Evolutionary conservation across 2,113 vertebrate species (phyloP).

Genomic region (Crocuta crocuta): DNA sequence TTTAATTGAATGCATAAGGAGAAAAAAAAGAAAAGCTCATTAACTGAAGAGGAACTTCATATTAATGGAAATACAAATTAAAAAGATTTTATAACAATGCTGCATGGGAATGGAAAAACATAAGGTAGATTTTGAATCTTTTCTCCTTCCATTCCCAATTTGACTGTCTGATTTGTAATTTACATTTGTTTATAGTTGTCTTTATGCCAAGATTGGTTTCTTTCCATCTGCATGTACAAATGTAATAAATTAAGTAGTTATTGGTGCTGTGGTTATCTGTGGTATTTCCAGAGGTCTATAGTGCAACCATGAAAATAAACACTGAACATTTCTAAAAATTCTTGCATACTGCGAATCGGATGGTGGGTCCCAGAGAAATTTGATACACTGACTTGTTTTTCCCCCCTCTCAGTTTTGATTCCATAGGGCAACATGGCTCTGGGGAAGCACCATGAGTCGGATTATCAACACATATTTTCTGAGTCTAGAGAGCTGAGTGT

Average conservation of each 20-base stretch:
- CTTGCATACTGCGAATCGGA: slow-evolving; percentile 55
- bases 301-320: slow-evolving; percentile 68
- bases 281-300: slow-evolving; percentile 79
- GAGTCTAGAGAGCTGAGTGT: neutral
- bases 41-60: neutral
- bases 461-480: slow-evolving; percentile 45
- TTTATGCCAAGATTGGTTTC: slow-evolving; percentile 52
- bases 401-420: neutral
- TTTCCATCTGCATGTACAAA: slow-evolving; percentile 59
- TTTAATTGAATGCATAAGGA: neutral
- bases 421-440: neutral
- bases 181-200: slow-evolving; percentile 56
- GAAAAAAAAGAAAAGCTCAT: slow-evolving; percentile 10
- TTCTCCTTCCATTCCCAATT: slow-evolving; percentile 46
- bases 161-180: slow-evolving; percentile 48
- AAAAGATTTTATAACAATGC: slow-evolving; percentile 38
- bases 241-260: slow-evolving; percentile 70
- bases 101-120: neutral
- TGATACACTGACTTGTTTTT: neutral
- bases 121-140: neutral
- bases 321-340: slow-evolving; percentile 71
- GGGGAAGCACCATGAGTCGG: neutral
- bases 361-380: slow-evolving; percentile 33
- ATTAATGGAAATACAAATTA: slow-evolving; percentile 5
- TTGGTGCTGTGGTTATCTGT: slow-evolving; percentile 74